Percentiles rank a stretch among this genome's conserved stretches.
Evolutionary conservation across 2,888 invertebrate genomes (phyloP).

Genomic region (Drosophila leonis): DNA sequence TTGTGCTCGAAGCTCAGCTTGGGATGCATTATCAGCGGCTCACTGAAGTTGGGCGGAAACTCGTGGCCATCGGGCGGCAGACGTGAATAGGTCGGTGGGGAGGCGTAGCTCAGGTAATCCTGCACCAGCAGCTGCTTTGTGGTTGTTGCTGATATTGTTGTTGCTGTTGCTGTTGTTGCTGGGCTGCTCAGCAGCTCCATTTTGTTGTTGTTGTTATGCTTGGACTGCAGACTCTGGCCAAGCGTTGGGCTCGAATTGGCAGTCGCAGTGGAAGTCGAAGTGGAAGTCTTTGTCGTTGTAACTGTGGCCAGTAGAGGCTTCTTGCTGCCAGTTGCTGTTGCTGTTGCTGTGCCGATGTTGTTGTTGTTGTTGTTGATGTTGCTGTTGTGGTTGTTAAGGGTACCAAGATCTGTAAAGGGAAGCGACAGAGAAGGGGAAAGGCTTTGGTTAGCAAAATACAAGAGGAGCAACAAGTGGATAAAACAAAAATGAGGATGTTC

Average conservation of each 20-base stretch:
- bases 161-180: slow-evolving; percentile 62
- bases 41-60: slow-evolving; percentile 85
- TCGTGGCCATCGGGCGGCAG: slow-evolving; percentile 86
- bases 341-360: slow-evolving; percentile 44
- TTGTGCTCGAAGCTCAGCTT: slow-evolving; percentile 59
- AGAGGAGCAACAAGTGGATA: slow-evolving; percentile 44
- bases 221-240: slow-evolving; percentile 35
- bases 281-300: slow-evolving; percentile 28
- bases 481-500: slow-evolving; percentile 4
- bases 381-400: slow-evolving; percentile 66
- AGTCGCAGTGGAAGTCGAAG: slow-evolving; percentile 10
- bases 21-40: slow-evolving; percentile 84
- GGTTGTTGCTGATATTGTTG: slow-evolving; percentile 61
- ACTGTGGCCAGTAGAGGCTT: slow-evolving; percentile 20
- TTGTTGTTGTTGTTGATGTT: slow-evolving; percentile 42
- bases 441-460: slow-evolving; percentile 63
- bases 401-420: slow-evolving; percentile 72
- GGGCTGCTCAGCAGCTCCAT: slow-evolving; percentile 83
- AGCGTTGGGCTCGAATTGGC: slow-evolving; percentile 35
- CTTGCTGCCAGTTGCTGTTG: slow-evolving; percentile 36
- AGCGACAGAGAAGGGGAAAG: slow-evolving; percentile 37
- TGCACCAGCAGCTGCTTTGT: slow-evolving; percentile 83
- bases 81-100: slow-evolving; percentile 85
- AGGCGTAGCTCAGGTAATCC: slow-evolving; percentile 83
- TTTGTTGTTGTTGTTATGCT: slow-evolving; percentile 71